Conservation (phyloP, 1,140 invertebrate genomes). For the Papilio aristodemus region DNA sequence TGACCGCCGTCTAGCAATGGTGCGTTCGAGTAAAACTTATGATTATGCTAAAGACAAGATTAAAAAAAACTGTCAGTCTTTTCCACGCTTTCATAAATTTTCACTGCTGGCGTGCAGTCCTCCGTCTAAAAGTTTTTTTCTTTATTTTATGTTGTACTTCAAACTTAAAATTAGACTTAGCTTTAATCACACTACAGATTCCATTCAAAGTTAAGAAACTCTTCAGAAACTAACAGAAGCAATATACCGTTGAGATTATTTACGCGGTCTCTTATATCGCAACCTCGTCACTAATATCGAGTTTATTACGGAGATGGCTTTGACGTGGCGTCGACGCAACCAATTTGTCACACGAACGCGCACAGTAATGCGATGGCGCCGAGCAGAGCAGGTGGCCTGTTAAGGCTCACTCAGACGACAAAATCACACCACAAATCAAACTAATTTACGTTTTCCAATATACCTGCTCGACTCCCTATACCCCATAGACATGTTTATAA, state of each 20-base stretch:
- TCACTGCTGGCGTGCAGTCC: too few relatives aligned
- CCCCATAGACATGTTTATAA: not conserved
- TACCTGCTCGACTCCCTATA: not conserved
- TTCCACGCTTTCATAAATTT: too few relatives aligned
- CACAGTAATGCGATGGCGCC: slow-evolving; percentile 26
- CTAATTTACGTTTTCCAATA: slow-evolving; percentile 12
- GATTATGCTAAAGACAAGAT: too few relatives aligned
- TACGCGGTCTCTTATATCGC: not conserved
- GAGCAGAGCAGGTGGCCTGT: not conserved
- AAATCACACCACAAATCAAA: slow-evolving; percentile 23
- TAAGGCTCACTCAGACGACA: slow-evolving; percentile 18
- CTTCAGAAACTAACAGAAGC: not conserved
- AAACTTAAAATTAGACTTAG: not conserved
- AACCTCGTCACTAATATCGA: slow-evolving; percentile 14
- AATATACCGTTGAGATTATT: slow-evolving; percentile 6
- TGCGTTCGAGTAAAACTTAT: too few relatives aligned
- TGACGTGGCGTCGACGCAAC: slow-evolving; percentile 35
- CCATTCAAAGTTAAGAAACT: not conserved
- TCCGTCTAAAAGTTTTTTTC: too few relatives aligned
- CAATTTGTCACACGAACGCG: slow-evolving; percentile 42
- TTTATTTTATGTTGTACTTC: not conserved
- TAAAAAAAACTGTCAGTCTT: too few relatives aligned
- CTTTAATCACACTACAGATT: not conserved
- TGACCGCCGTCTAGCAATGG: too few relatives aligned
- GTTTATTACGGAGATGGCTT: slow-evolving; percentile 23